These are phyloP conservation scores for Odiellus spinosus DNA, from an alignment of 2,888 invertebrate genomes.

Conservation along the genomic window DNA sequence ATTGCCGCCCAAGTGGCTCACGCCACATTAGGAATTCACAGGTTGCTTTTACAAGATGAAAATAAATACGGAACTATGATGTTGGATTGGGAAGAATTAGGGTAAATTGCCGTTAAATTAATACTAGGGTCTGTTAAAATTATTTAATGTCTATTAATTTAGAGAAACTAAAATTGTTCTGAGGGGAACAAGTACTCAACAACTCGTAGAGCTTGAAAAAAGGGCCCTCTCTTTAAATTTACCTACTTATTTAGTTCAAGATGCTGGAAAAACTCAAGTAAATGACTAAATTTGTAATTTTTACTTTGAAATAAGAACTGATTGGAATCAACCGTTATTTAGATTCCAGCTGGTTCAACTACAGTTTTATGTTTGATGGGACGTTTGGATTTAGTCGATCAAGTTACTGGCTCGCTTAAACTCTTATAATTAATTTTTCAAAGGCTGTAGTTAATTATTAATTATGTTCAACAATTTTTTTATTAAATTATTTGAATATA, in stretches of 20 bases:
- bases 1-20: conserved; percentile 43
- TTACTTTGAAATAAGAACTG: neutral
- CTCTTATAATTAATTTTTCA: conserved; percentile 18
- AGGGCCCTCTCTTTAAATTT: conserved; percentile 29
- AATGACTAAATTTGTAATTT: conserved; percentile 1
- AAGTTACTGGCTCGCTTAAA: conserved; percentile 23
- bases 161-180: conserved; percentile 35
- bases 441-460: neutral
- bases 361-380: conserved; percentile 25
- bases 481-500: neutral
- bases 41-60: conserved; percentile 33
- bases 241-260: conserved; percentile 35
- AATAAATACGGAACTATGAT: conserved; percentile 29
- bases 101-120: conserved; percentile 22
- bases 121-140: too few relatives aligned
- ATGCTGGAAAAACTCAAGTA: conserved; percentile 38
- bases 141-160: conserved; percentile 8
- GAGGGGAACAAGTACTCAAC: conserved; percentile 32
- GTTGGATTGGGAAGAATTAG: conserved; percentile 32
- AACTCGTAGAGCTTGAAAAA: conserved; percentile 32
- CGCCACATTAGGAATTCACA: conserved; percentile 41
- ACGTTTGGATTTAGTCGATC: conserved; percentile 21
- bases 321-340: too few relatives aligned
- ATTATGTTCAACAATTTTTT: neutral
- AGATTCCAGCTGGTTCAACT: conserved; percentile 23